Percentiles rank a stretch among this genome's conserved stretches.
Conservation (phyloP, 2,113 vertebrate species). For the Machaerirhynchus nigripectus region DNA sequence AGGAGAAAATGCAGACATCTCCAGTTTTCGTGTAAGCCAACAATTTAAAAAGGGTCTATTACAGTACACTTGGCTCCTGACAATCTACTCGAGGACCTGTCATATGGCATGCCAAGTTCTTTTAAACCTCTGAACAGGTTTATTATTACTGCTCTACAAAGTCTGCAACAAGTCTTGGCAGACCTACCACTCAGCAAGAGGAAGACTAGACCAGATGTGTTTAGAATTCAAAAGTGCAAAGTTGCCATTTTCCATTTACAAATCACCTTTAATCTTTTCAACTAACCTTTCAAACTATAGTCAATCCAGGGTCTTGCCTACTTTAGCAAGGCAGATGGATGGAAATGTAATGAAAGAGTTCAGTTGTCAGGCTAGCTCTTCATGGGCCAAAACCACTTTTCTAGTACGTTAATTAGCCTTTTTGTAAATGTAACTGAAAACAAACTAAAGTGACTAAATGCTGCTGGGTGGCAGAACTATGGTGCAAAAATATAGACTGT, state of each 20-base stretch:
- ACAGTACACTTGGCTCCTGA: slow-evolving; percentile 57
- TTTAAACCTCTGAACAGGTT: slow-evolving; percentile 58
- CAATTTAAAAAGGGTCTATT: slow-evolving; percentile 55
- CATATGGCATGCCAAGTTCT: slow-evolving; percentile 49
- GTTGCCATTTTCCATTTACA: slow-evolving; percentile 49
- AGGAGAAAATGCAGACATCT: slow-evolving; percentile 37
- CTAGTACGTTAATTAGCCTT: background rate
- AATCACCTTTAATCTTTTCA: slow-evolving; percentile 47
- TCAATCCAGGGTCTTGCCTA: background rate
- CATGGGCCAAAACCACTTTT: background rate
- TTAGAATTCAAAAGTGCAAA: slow-evolving; percentile 43
- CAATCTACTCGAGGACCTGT: slow-evolving; percentile 41
- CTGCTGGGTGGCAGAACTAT: background rate
- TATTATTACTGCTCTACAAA: slow-evolving; percentile 51
- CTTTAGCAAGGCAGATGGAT: background rate
- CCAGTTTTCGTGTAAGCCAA: slow-evolving; percentile 19
- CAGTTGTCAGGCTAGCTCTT: background rate
- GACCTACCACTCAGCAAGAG: slow-evolving; percentile 18
- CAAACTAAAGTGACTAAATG: background rate
- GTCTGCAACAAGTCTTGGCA: slow-evolving; percentile 59
- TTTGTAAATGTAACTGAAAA: background rate
- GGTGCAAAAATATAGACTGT: background rate
- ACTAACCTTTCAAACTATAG: slow-evolving; percentile 9
- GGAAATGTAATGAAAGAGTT: background rate
- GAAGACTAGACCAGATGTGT: slow-evolving; percentile 51